Evolutionary conservation across 2,888 invertebrate species (phyloP).

Genomic region (Dryococelus australis): DNA sequence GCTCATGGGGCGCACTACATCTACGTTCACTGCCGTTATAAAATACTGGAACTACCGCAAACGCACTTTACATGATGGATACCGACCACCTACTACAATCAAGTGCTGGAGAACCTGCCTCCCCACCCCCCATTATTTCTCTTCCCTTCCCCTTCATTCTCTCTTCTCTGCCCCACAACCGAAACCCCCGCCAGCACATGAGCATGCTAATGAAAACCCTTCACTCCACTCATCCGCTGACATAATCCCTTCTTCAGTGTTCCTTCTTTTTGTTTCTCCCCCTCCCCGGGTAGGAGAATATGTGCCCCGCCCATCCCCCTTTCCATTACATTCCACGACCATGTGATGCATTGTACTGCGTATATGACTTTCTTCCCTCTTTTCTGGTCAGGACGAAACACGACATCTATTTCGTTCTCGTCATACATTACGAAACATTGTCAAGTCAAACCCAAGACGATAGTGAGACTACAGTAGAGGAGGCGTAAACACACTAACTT

Average conservation of each 20-base stretch:
- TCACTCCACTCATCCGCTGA: background rate
- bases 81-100: background rate
- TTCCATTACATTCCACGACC: background rate
- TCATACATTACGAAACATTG: too few species aligned
- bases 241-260: background rate
- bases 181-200: background rate
- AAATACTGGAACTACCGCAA: too few species aligned
- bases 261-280: background rate
- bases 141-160: background rate
- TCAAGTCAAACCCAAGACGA: too few species aligned
- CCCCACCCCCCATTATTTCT: background rate
- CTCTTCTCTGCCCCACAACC: background rate
- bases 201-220: background rate
- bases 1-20: too few species aligned
- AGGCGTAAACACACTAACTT: too few species aligned
- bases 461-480: too few species aligned
- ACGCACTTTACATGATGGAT: background rate
- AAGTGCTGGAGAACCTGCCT: background rate
- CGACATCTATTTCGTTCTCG: too few species aligned
- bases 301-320: background rate
- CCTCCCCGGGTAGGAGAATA: background rate
- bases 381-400: background rate
- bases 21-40: too few species aligned
- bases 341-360: background rate
- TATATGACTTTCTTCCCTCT: background rate